These are phyloP conservation scores for Ypsolopha sequella DNA, from an alignment of 2,888 invertebrate genomes.

Conservation along the genomic window DNA sequence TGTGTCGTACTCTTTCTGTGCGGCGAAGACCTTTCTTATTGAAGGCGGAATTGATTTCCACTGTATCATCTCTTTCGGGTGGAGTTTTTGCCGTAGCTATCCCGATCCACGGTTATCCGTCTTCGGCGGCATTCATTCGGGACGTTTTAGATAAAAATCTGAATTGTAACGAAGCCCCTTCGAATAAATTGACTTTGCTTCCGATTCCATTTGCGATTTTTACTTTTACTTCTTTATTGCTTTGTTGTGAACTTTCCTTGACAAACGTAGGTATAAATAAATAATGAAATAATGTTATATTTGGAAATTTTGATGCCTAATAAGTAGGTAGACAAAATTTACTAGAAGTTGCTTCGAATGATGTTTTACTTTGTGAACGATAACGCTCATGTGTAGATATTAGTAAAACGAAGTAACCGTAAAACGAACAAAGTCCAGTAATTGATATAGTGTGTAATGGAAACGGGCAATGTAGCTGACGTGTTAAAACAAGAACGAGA, in stretches of 20 bases:
- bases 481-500: slow-evolving; percentile 55
- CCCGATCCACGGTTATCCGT: slow-evolving; percentile 54
- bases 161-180: slow-evolving; percentile 45
- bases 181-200: slow-evolving; percentile 51
- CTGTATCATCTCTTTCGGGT: slow-evolving; percentile 57
- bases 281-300: too few relatives aligned
- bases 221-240: slow-evolving; percentile 29
- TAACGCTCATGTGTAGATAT: background rate
- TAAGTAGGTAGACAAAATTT: too few relatives aligned
- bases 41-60: slow-evolving; percentile 59
- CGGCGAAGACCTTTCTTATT: slow-evolving; percentile 45
- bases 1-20: slow-evolving; percentile 46
- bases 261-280: too few relatives aligned
- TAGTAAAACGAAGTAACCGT: background rate
- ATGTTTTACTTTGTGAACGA: background rate
- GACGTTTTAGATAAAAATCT: slow-evolving; percentile 54
- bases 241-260: slow-evolving; percentile 8
- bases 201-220: slow-evolving; percentile 40
- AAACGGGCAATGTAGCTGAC: slow-evolving; percentile 61
- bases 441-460: slow-evolving; percentile 67
- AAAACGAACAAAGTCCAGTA: slow-evolving; percentile 9
- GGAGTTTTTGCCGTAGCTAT: slow-evolving; percentile 42
- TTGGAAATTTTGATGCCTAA: too few relatives aligned
- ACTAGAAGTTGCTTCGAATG: too few relatives aligned
- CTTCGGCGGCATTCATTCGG: slow-evolving; percentile 54